Conservation (phyloP, 2,113 vertebrate species). For the Nannobrachium achirus region DNA sequence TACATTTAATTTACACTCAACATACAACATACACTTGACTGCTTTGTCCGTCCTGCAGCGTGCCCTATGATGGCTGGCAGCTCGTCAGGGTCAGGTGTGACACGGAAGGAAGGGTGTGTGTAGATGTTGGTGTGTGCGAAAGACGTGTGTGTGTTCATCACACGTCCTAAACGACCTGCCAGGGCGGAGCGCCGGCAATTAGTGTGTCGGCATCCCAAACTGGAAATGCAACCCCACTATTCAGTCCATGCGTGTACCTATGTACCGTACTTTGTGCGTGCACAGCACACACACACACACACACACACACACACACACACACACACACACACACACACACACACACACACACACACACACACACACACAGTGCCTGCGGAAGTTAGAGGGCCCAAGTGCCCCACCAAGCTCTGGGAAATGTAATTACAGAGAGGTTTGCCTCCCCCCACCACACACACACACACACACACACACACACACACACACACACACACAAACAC, state of each 20-base stretch:
- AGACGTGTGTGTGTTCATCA: conserved; percentile 22
- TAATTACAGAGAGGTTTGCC: conserved; percentile 77
- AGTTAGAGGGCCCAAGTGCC: conserved; percentile 55
- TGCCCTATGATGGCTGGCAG: conserved; percentile 12
- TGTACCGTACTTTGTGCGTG: background rate
- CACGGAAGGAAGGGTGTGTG: conserved; percentile 27
- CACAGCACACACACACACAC: too few species aligned
- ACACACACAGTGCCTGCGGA: conserved; percentile 50
- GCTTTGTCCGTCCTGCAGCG: background rate
- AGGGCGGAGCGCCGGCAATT: conserved; percentile 67
- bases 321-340: conserved; percentile 23
- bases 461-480: too few species aligned
- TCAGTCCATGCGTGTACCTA: conserved; percentile 8
- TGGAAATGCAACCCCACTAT: conserved; percentile 57
- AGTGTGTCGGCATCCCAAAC: conserved; percentile 52
- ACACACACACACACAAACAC: too few species aligned
- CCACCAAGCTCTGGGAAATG: conserved; percentile 62
- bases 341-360: conserved; percentile 26
- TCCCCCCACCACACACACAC: conserved; percentile 32
- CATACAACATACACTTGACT: too few species aligned
- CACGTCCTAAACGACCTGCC: conserved; percentile 67
- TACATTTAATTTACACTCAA: too few species aligned
- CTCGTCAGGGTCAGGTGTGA: conserved; percentile 49
- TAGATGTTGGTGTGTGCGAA: conserved; percentile 20
- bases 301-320: background rate